phyloP scores from a whole-genome alignment of 2,797 vertebrate genomes.

The Hippocampus kuda region DNA sequence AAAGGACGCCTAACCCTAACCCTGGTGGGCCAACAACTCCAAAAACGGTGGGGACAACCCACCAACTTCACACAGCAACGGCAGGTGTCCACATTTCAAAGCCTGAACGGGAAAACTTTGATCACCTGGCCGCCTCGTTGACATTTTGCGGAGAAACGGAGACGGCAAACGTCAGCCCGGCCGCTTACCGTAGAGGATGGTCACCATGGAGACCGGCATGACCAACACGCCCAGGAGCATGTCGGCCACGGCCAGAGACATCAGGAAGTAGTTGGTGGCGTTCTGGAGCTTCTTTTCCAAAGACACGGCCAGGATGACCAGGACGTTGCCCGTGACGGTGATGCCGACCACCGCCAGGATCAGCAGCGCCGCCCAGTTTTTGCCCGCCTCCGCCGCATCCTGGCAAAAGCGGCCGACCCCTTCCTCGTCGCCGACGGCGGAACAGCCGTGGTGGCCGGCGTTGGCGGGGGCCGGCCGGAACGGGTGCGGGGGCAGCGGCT shows the following conservation, averaged over 20 bases:
- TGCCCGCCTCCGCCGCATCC: conserved; percentile 48
- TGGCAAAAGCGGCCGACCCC: no score
- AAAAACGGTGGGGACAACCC: no score
- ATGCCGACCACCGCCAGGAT: conserved; percentile 78
- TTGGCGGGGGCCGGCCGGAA: conserved; percentile 6
- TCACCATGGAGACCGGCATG: conserved; percentile 96
- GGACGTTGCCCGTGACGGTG: conserved; percentile 91
- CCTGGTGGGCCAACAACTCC: background rate
- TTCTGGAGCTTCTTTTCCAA: conserved; percentile 97
- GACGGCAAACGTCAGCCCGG: background rate
- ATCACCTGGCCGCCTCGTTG: background rate
- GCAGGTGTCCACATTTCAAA: background rate
- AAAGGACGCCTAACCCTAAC: no score
- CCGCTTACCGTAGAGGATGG: conserved; percentile 88
- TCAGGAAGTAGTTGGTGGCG: conserved; percentile 96
- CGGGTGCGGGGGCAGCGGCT: conserved; percentile 20
- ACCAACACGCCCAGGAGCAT: conserved; percentile 94
- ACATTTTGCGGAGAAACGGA: background rate
- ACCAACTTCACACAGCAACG: background rate
- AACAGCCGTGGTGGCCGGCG: background rate
- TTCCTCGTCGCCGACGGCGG: conserved; percentile 45
- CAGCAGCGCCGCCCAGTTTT: conserved; percentile 89
- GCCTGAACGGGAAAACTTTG: background rate
- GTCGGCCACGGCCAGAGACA: conserved; percentile 93
- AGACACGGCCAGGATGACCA: conserved; percentile 94